These are phyloP conservation scores for Leptinotarsa rubiginosa DNA, from an alignment of 2,888 invertebrate species.

Conservation along the genomic window DNA sequence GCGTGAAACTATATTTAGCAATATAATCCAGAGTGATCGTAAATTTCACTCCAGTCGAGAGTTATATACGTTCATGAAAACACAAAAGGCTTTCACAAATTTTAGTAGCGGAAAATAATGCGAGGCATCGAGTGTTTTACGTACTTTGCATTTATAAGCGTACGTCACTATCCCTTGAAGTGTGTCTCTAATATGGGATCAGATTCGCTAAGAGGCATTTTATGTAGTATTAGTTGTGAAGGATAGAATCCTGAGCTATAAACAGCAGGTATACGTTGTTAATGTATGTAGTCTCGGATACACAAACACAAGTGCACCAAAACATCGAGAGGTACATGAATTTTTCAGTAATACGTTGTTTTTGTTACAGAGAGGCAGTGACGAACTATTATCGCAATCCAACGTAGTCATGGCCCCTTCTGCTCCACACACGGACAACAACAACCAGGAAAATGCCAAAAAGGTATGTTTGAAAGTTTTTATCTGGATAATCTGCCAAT, in stretches of 20 bases:
- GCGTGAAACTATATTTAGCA: conserved; percentile 25
- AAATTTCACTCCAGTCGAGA: conserved; percentile 32
- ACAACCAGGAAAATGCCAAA: conserved; percentile 92
- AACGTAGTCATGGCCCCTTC: conserved; percentile 94
- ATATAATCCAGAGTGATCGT: conserved; percentile 40
- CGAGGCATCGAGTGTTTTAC: conserved; percentile 34
- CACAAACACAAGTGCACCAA: background rate
- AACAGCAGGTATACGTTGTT: background rate
- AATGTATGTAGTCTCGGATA: background rate
- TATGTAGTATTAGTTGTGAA: conserved; percentile 12
- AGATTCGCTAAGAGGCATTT: conserved; percentile 23
- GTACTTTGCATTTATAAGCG: conserved; percentile 36
- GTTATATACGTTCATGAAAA: conserved; percentile 39
- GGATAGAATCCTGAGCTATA: background rate
- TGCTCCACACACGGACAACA: conserved; percentile 91
- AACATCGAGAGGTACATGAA: background rate
- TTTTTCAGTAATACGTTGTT: conserved; percentile 26
- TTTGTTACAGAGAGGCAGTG: conserved; percentile 91
- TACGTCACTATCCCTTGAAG: background rate
- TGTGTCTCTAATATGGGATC: background rate
- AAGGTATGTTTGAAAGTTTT: conserved; percentile 74
- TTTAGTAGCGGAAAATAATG: conserved; percentile 40
- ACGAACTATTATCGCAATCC: conserved; percentile 96
- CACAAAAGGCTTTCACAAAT: conserved; percentile 40
- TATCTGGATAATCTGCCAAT: no score